Base-by-base conservation (phyloP, 1,140 invertebrate genomes). In the Eumeta japonica region DNA sequence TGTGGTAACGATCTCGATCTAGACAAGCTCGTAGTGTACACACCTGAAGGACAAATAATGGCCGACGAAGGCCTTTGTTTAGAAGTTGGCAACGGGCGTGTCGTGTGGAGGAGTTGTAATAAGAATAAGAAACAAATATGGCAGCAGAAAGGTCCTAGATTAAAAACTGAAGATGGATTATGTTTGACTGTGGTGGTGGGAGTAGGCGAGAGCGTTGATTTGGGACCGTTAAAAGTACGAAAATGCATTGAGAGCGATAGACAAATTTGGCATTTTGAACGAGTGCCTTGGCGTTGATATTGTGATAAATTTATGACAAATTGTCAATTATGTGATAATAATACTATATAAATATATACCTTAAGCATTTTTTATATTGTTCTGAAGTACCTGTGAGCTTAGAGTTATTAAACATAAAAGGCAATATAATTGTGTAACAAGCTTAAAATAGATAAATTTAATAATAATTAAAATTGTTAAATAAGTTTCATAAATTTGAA, bases 191-290 rank as follows among this genome's bases (percentile, higher is more conserved):
- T 60, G 2, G 28, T 42, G 3, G 48, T 32, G 41, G 50, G 54
- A 10, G 40, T 40, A 37, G 53, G 41, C 28, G 48, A 51, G 33
- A 43, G 56, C 12, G 58, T 55, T 10, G 40, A 57, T 0, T 55
- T 45, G 10, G 55, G 55, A 16, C 50, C 60, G 3, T 30, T 74
- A 16, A 66, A 59, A 2, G 45, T 58, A 3, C 62, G 64, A 28
- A 48, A 43, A 12, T 74, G 70, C 46, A 19, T 54, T 7, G 37
- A 34, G 0, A 49, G 51, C n/a, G 43, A 45, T 16, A 55, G 55
- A 30, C 70, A 74, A 41, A 66, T 74, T 16, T 74, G 70, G 70
- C 65, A 72, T 60, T 70, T 74, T 40, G 65, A 72, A 52, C 54
- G 70, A 34, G 66, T 74, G 59, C 70, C 66, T 57, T 74, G 70